Conservation (phyloP, 1,140 invertebrate species). For the Idris sp. region DNA sequence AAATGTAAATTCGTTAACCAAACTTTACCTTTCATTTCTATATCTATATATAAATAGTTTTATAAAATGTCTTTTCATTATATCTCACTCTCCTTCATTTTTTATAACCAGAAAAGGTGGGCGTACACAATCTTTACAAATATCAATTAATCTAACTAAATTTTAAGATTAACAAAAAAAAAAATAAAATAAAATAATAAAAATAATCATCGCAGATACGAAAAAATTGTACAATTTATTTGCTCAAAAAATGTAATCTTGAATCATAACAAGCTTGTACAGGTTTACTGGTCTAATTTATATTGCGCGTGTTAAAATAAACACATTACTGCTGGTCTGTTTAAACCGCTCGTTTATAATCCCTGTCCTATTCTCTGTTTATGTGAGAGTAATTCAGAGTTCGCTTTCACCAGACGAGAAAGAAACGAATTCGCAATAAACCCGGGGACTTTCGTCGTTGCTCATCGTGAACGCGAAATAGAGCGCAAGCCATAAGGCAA, state of each 20-base stretch:
- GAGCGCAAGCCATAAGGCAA: slow-evolving; percentile 28
- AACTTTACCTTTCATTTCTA: too few species aligned
- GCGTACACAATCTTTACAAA: too few species aligned
- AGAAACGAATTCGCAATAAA: slow-evolving; percentile 13
- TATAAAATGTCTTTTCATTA: too few species aligned
- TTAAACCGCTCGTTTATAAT: slow-evolving; percentile 23
- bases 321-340: slow-evolving; percentile 12
- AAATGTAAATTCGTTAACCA: too few species aligned
- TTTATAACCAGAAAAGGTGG: too few species aligned
- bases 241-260: slow-evolving; percentile 6
- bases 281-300: slow-evolving; percentile 22
- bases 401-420: slow-evolving; percentile 30
- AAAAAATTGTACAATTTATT: slow-evolving; percentile 16
- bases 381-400: slow-evolving; percentile 19
- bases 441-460: neutral
- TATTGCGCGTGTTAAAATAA: slow-evolving; percentile 12
- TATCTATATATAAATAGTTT: too few species aligned
- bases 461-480: slow-evolving; percentile 37
- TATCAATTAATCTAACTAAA: too few species aligned
- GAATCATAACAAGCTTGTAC: neutral
- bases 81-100: too few species aligned
- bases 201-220: too few species aligned
- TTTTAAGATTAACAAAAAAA: too few species aligned
- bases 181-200: too few species aligned
- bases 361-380: slow-evolving; percentile 11